Conservation (phyloP, 2,113 vertebrate genomes). For the Rafetus swinhoei region DNA sequence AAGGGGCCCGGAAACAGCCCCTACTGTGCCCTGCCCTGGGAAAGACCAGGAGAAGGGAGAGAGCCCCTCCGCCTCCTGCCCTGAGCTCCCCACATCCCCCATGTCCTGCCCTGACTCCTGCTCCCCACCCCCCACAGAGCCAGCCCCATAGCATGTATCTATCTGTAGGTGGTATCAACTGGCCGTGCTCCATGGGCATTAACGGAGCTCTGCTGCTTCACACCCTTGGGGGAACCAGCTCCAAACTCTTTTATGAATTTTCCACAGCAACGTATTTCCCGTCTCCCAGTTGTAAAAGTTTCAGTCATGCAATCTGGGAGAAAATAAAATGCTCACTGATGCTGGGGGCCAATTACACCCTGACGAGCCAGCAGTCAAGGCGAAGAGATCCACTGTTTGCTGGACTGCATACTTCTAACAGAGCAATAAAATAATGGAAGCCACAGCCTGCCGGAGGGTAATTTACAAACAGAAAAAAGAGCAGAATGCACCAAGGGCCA, state of each 20-base stretch:
- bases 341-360: neutral
- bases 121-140: no score
- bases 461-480: neutral
- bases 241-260: neutral
- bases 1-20: no score
- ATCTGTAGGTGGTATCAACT: neutral
- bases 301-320: neutral
- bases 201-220: neutral
- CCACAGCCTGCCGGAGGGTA: accelerated
- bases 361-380: neutral
- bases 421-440: neutral
- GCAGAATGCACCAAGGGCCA: neutral
- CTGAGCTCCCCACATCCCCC: no score
- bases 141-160: no score
- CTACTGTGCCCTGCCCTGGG: no score
- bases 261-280: neutral
- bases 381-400: neutral
- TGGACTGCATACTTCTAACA: neutral
- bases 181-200: neutral
- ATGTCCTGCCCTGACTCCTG: no score
- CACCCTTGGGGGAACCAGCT: neutral
- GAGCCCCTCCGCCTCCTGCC: no score
- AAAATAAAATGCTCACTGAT: neutral
- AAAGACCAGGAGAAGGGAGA: no score
- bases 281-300: neutral